Evolutionary conservation across 2,888 invertebrate species (phyloP), one percentile per base, ranked within the genome.

Genomic region (Ametastegia equiseti): DNA sequence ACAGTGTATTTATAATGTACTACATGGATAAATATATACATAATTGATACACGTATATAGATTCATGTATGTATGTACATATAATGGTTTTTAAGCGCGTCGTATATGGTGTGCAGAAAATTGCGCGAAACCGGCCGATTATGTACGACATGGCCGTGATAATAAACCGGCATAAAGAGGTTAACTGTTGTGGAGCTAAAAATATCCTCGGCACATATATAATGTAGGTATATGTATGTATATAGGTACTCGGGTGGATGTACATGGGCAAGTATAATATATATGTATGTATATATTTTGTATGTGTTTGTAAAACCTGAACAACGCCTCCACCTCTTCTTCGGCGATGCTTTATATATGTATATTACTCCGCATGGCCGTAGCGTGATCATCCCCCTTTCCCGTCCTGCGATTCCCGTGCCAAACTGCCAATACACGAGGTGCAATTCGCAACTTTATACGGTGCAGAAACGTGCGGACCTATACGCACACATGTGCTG

Each of bases 161-260:
- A 81, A 81, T 83, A 82, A 86, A 86, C 84, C 84, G 83, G 83
- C 77, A 85, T 86, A 86, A 86, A 86, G 85, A 86, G 86, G 85
- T 84, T 85, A 86, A 86, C 86, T 85, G 86, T 86, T 84, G 84
- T 81, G 83, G 75, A 82, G 86, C 85, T 86, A 86, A 86, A 86
- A 86, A 86, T 86, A 86, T 83, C 85, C 82, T 57, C 81, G 81
- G 80, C 81, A 75, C n/a, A n/a, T 83, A 73, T 30, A 73, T 73
- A 73, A 73, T 33, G 47, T 30, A 15, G 45, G 47, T 47, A n/a
- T 71, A 30, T 67, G 15, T 2, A 36, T 67, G 39, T 39, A 42
- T n/a, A 11, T n/a, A 42, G 6, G 15, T 42, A 42, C 11, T n/a
- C n/a, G n/a, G n/a, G n/a, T n/a, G n/a, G n/a, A n/a, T n/a, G n/a